Percentiles rank a stretch among this genome's conserved stretches.
These are phyloP conservation scores for Dryadula phaetusa DNA, from an alignment of 2,888 invertebrate genomes.

Conservation along the genomic window DNA sequence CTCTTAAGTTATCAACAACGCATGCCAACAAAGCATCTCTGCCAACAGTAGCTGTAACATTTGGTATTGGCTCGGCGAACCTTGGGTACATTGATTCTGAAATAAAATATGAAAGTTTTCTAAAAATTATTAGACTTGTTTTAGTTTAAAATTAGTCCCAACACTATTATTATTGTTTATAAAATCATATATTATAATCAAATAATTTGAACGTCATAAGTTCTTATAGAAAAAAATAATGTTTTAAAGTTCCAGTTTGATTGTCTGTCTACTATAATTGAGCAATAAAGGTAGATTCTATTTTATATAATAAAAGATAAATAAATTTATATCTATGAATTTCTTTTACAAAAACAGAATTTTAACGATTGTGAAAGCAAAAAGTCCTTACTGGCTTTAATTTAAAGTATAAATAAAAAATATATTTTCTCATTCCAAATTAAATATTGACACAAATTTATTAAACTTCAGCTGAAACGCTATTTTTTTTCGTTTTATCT, in stretches of 20 bases:
- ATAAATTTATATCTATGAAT: neutral
- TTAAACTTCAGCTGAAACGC: neutral
- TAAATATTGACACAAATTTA: neutral
- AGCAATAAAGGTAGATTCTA: neutral
- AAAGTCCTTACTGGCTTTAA: neutral
- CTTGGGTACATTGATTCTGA: constrained; percentile 89
- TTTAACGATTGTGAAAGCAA: neutral
- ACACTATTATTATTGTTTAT: neutral
- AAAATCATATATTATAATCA: neutral
- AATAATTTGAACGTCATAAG: no score
- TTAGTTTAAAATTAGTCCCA: neutral
- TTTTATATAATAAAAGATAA: neutral
- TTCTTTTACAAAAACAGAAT: neutral
- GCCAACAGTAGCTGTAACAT: constrained; percentile 95
- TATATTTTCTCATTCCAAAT: neutral
- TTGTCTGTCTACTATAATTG: neutral
- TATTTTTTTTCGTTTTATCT: neutral
- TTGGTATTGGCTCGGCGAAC: constrained; percentile 94
- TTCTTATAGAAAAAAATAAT: neutral
- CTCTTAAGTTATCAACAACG: constrained; percentile 94
- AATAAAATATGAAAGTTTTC: constrained; percentile 56
- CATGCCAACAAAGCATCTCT: constrained; percentile 94
- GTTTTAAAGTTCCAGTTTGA: neutral
- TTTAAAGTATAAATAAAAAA: neutral
- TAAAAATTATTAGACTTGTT: constrained; percentile 31